These are phyloP conservation scores for Boleophthalmus pectinirostris DNA, from an alignment of 2,113 vertebrate species.

Conservation along the genomic window DNA sequence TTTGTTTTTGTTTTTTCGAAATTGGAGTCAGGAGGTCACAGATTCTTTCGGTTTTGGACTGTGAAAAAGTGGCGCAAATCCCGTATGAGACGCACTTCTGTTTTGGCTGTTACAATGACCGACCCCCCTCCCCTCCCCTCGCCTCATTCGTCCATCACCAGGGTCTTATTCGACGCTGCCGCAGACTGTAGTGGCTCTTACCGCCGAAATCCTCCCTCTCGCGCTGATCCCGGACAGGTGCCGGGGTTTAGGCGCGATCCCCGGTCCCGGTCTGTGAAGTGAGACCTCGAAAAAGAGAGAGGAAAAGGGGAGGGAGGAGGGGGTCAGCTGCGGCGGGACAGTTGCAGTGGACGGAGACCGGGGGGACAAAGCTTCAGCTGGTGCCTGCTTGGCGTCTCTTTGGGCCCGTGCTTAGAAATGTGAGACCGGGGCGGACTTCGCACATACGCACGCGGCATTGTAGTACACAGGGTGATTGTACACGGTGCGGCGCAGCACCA, in stretches of 20 bases:
- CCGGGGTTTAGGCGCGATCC: constrained; percentile 31
- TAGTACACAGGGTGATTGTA: neutral
- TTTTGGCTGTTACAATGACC: neutral
- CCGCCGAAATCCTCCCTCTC: constrained; percentile 1
- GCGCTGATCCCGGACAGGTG: constrained; percentile 70
- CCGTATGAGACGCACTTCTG: neutral
- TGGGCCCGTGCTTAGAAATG: constrained; percentile 68
- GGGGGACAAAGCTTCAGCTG: constrained; percentile 73
- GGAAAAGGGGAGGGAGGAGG: constrained; percentile 34
- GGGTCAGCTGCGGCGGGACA: constrained; percentile 74
- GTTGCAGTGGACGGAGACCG: constrained; percentile 47
- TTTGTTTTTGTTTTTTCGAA: no score
- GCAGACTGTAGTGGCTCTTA: neutral
- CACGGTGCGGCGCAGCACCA: no score
- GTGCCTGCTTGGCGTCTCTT: constrained; percentile 63
- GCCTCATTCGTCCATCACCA: neutral
- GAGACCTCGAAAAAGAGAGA: constrained; percentile 24
- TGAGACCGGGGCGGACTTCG: constrained; percentile 56
- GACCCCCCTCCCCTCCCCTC: neutral
- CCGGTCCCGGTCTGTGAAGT: constrained; percentile 33
- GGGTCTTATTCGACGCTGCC: neutral
- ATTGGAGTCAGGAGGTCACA: neutral
- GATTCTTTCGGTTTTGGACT: neutral
- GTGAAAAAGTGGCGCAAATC: neutral
- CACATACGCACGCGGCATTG: neutral